phyloP scores from a whole-genome alignment of 2,888 invertebrate genomes.

The Flexamia atlantica region DNA sequence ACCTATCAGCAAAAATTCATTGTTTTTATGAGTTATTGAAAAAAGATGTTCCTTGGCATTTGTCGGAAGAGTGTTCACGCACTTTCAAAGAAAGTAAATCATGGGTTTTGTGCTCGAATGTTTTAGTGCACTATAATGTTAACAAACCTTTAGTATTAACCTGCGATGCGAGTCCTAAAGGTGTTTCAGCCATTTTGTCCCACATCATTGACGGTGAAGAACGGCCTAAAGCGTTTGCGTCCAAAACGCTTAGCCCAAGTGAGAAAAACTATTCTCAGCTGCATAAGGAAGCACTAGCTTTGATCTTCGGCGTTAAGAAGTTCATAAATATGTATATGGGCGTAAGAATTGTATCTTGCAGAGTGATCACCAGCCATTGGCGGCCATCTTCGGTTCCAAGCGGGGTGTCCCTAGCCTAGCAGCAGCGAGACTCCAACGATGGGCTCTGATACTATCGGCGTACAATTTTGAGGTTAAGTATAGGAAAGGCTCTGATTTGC shows the following conservation, averaged over 20 bases:
- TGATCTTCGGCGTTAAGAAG: neutral
- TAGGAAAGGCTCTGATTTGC: conserved; percentile 33
- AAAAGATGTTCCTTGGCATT: neutral
- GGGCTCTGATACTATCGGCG: conserved; percentile 52
- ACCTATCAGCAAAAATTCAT: neutral
- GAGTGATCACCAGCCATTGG: conserved; percentile 1
- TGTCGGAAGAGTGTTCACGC: neutral
- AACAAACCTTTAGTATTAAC: conserved; percentile 34
- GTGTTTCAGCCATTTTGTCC: conserved; percentile 64
- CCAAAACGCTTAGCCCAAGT: neutral
- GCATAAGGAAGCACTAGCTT: conserved; percentile 33
- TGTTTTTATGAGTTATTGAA: neutral
- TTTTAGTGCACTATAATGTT: neutral
- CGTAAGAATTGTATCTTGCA: neutral
- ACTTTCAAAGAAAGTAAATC: neutral
- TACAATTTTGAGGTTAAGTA: conserved; percentile 50
- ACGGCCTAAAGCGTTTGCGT: neutral
- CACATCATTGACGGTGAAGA: conserved; percentile 47
- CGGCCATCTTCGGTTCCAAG: conserved; percentile 43
- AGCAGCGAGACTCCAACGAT: conserved; percentile 52
- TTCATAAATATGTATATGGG: conserved; percentile 62
- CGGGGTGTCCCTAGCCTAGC: conserved; percentile 48
- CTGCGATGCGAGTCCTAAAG: conserved; percentile 64
- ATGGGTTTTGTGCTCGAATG: neutral
- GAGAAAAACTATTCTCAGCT: conserved; percentile 46